Base-by-base conservation (phyloP, 1,140 invertebrate species). In the Drosophila cardini region DNA sequence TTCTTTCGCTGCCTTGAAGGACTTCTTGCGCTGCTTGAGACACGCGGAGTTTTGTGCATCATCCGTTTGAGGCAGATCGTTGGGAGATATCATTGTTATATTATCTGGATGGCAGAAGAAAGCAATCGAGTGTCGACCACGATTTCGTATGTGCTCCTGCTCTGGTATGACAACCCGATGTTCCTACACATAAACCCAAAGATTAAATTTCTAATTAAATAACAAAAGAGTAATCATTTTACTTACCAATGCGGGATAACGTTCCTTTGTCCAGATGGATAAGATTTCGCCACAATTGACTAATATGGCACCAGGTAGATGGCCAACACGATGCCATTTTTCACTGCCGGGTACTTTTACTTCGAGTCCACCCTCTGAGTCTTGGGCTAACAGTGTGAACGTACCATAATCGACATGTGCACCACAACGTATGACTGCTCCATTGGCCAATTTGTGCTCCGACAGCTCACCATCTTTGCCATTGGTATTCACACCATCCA, bases 221-320 rank as follows among this genome's bases (percentile, higher is more conserved):
- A 42, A 1, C 13, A 15, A 0, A 2, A 8, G n/a, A n/a, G 1
- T 13, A 1, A 13, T n/a, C 2, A 8, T 32, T 13, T 26, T 26
- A 15, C 93, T 93, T 90, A 96, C 95, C 80, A 96, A 93, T 46
- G 96, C 95, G 9, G 94, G 94, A 60, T 96, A 94, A 40, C 94
- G 93, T 52, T 95, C 94, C 32, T 94, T 94, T 8, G 96, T 97
- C 96, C 96, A 97, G 40, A 94, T 93, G 46, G 95, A 95, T 36
- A 97, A 90, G 50, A 97, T 93, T 81, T 97, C 96, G 16, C 96
- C 97, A 18, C 95, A 94, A 80, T 96, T 96, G 30, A 97, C 93
- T 13, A 97, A 92, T 72, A 97, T 95, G 8, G 96, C 95, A 32
- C 95, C 96, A 0, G 96, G 95, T 30, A 97, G 93, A 82, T 97